Conservation (phyloP, 2,113 vertebrate genomes). For the Triplophysa tibetana region DNA sequence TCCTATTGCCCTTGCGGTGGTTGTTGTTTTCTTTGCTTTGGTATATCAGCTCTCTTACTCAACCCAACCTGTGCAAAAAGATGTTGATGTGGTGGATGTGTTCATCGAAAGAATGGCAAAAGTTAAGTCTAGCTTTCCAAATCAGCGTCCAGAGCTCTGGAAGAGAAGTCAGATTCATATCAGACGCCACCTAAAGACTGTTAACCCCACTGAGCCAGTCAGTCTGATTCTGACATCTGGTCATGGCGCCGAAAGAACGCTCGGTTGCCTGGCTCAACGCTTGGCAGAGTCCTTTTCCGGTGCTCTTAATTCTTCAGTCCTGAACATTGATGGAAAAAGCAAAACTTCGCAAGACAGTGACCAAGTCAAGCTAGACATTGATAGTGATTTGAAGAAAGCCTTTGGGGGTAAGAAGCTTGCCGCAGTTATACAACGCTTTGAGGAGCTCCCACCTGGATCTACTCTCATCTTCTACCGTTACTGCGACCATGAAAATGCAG, state of each 20-base stretch:
- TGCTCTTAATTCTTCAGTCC: constrained; percentile 65
- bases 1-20: too few species aligned
- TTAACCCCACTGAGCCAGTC: constrained; percentile 79
- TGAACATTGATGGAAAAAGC: constrained; percentile 74
- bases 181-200: constrained; percentile 79
- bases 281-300: constrained; percentile 80
- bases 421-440: constrained; percentile 85
- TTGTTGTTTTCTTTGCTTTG: background rate
- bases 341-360: constrained; percentile 76
- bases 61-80: background rate
- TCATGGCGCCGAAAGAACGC: constrained; percentile 70
- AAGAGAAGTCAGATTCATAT: constrained; percentile 80
- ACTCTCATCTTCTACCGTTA: constrained; percentile 98
- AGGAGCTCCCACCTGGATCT: constrained; percentile 85
- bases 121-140: constrained; percentile 75
- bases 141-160: constrained; percentile 85
- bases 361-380: constrained; percentile 82
- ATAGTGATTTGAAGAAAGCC: constrained; percentile 75
- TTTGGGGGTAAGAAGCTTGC: constrained; percentile 77
- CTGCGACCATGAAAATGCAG: constrained; percentile 91
- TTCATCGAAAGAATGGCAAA: constrained; percentile 66
- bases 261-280: constrained; percentile 79
- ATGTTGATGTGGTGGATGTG: background rate
- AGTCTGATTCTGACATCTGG: constrained; percentile 85
- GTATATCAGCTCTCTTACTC: background rate